phyloP scores from a whole-genome alignment of 2,888 invertebrate species.

The Gnatocerus cornutus region DNA sequence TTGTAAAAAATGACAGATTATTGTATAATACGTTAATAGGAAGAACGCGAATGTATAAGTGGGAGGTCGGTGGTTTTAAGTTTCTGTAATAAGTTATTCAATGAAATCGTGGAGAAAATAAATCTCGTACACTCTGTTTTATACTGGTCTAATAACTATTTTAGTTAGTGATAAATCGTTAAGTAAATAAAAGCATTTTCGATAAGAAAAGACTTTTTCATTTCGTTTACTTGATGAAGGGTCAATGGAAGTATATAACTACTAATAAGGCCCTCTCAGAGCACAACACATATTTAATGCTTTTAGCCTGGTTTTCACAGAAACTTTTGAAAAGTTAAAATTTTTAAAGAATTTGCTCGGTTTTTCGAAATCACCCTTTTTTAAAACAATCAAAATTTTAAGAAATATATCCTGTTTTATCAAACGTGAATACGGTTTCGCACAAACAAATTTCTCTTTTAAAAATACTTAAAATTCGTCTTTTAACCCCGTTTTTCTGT shows the following conservation, averaged over 20 bases:
- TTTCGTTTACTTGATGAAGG: slow-evolving; percentile 3
- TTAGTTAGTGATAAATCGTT: slow-evolving; percentile 57
- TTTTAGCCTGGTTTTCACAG: too few species aligned
- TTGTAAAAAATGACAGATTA: slow-evolving; percentile 9
- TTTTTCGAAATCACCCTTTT: too few species aligned
- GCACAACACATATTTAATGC: too few species aligned
- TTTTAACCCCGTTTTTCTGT: too few species aligned
- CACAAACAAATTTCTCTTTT: too few species aligned
- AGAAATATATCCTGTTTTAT: too few species aligned
- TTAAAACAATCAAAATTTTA: too few species aligned
- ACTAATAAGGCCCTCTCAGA: too few species aligned
- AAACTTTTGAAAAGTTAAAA: too few species aligned
- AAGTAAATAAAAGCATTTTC: slow-evolving; percentile 50
- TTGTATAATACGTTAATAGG: not conserved
- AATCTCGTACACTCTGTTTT: slow-evolving; percentile 17
- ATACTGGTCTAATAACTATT: slow-evolving; percentile 13
- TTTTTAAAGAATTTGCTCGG: too few species aligned
- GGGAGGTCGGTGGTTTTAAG: slow-evolving; percentile 30
- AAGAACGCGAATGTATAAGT: slow-evolving; percentile 10
- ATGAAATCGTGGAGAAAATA: not conserved
- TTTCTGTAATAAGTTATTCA: not conserved
- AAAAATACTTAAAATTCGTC: too few species aligned
- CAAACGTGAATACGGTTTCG: too few species aligned
- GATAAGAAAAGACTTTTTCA: slow-evolving; percentile 16
- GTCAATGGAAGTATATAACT: slow-evolving; percentile 11